Evolutionary conservation across 2,113 vertebrate genomes (phyloP).

Genomic region (Indicator maculatus): DNA sequence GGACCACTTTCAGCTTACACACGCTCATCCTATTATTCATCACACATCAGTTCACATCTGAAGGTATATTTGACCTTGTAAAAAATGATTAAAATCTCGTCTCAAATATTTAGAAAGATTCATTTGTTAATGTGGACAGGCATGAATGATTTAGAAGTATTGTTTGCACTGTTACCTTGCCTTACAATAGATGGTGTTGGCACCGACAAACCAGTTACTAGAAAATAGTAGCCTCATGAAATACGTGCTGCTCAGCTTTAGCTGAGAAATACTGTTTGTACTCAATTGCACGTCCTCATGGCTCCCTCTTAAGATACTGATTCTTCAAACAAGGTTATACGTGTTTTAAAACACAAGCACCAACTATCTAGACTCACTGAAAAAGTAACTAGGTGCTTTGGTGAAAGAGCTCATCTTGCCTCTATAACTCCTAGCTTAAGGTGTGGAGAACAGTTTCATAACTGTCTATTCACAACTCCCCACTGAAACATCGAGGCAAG

Average conservation of each 20-base stretch:
- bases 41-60: background rate
- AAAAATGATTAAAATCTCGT: background rate
- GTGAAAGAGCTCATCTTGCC: background rate
- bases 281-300: background rate
- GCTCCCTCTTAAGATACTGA: background rate
- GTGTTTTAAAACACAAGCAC: background rate
- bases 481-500: conserved; percentile 49
- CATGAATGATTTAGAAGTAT: background rate
- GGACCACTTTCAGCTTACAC: background rate
- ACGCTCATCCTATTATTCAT: background rate
- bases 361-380: background rate
- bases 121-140: background rate
- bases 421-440: conserved; percentile 1
- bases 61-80: background rate
- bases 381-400: background rate
- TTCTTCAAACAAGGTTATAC: background rate
- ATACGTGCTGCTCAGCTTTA: background rate
- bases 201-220: background rate
- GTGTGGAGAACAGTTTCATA: conserved; percentile 67
- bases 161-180: background rate
- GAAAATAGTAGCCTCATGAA: background rate
- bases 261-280: background rate
- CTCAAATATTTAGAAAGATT: background rate
- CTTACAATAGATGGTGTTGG: background rate
- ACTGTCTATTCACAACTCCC: conserved; percentile 66